phyloP scores from a whole-genome alignment of 37 sponge, comb jelly and placozoan genomes.

The Mnemiopsis leidyi region DNA sequence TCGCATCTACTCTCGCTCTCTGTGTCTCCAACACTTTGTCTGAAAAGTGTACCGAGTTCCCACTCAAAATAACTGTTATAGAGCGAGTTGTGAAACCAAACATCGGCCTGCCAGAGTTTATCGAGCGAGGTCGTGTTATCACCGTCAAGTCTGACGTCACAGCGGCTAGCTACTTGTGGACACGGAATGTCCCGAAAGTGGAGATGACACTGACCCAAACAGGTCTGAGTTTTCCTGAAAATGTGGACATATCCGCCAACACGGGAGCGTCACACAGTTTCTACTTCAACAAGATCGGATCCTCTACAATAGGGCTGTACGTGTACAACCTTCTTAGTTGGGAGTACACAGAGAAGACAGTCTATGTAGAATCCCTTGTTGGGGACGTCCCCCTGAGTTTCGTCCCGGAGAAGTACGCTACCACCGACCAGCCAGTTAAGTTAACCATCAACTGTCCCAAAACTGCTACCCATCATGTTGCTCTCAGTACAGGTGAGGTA shows the following conservation, averaged over 20 bases:
- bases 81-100: neutral
- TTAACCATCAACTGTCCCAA: neutral
- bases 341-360: constrained; percentile 27
- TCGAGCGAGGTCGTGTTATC: neutral
- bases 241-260: neutral
- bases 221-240: neutral
- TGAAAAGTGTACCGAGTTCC: neutral
- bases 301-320: neutral
- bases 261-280: neutral
- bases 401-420: neutral
- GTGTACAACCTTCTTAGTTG: constrained; percentile 31
- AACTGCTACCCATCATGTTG: neutral
- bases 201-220: neutral
- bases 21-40: constrained; percentile 46
- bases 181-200: neutral
- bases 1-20: neutral
- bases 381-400: neutral
- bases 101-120: neutral
- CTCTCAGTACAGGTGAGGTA: neutral
- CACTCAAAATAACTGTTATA: neutral
- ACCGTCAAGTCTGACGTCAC: neutral
- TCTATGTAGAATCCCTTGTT: neutral
- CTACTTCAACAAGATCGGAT: neutral
- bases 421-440: neutral
- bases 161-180: constrained; percentile 24